These are phyloP conservation scores for Antidorcas marsupialis DNA, from an alignment of 2,113 vertebrate genomes.

Conservation along the genomic window DNA sequence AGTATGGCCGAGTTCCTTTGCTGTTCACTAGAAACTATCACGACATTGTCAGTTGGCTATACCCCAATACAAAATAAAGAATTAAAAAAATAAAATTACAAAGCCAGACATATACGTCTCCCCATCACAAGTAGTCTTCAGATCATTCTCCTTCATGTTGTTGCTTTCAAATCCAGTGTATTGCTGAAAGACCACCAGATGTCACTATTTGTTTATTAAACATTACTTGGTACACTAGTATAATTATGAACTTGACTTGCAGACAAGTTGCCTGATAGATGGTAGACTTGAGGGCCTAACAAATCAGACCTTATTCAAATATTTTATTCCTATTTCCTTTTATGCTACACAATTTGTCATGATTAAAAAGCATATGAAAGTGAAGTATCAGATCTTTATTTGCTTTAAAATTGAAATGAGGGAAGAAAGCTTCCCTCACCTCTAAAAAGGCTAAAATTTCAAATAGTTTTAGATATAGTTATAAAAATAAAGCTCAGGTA, in stretches of 20 bases:
- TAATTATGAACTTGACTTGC: not conserved
- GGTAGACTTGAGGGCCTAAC: not conserved
- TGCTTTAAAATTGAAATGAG: not conserved
- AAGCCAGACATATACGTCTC: not conserved
- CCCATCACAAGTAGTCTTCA: not conserved
- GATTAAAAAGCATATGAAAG: not conserved
- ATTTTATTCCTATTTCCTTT: not conserved
- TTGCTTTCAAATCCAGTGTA: not conserved
- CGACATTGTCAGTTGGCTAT: not conserved
- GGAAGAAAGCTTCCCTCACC: not conserved
- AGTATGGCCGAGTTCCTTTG: not conserved
- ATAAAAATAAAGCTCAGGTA: not conserved
- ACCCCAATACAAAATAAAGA: not conserved
- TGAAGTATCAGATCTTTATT: not conserved
- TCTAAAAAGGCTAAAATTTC: not conserved
- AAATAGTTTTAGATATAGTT: not conserved
- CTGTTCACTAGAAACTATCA: not conserved
- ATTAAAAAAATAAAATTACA: not conserved
- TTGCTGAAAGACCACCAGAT: constrained; percentile 57
- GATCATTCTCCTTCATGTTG: not conserved
- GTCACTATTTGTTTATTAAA: constrained; percentile 56
- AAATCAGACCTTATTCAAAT: not conserved
- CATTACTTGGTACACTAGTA: not conserved
- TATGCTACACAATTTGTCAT: not conserved
- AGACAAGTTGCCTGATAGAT: not conserved